A percentile compares a stretch with the other conserved stretches of the same genome.
Conservation (phyloP, 2,113 vertebrate genomes). For the Platichthys stellatus region DNA sequence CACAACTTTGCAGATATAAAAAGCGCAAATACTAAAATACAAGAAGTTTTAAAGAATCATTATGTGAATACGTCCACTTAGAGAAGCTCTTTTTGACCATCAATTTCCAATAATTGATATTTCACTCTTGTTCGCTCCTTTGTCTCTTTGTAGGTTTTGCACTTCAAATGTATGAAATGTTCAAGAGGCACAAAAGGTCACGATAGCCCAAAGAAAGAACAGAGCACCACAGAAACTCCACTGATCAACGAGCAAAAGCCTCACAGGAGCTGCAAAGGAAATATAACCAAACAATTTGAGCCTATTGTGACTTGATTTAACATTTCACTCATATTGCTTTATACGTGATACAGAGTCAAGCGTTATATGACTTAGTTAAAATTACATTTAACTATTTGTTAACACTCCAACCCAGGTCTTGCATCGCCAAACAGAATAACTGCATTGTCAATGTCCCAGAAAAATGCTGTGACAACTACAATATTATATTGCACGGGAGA, state of each 20-base stretch:
- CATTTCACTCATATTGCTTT: too few species aligned
- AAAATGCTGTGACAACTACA: too few species aligned
- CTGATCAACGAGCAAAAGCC: not conserved
- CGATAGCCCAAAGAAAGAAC: not conserved
- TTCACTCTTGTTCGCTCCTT: not conserved
- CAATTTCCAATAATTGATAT: not conserved
- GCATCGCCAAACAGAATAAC: too few species aligned
- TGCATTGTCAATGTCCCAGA: too few species aligned
- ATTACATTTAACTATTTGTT: too few species aligned
- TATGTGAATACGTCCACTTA: conserved; percentile 1
- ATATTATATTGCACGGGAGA: too few species aligned
- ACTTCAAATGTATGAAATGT: not conserved
- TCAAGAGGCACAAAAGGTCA: conserved; percentile 1
- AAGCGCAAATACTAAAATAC: not conserved
- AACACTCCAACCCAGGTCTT: too few species aligned
- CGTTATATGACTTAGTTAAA: too few species aligned
- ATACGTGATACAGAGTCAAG: too few species aligned
- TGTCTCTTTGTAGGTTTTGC: not conserved
- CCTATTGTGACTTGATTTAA: not conserved
- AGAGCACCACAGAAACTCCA: not conserved
- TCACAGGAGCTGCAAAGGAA: conserved; percentile 2
- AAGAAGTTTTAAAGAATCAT: conserved; percentile 1
- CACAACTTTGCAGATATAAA: not conserved
- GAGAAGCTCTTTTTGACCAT: not conserved
- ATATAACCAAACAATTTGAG: not conserved